These are phyloP conservation scores for Scomber scombrus DNA, from an alignment of 2,113 vertebrate species.

Conservation along the genomic window DNA sequence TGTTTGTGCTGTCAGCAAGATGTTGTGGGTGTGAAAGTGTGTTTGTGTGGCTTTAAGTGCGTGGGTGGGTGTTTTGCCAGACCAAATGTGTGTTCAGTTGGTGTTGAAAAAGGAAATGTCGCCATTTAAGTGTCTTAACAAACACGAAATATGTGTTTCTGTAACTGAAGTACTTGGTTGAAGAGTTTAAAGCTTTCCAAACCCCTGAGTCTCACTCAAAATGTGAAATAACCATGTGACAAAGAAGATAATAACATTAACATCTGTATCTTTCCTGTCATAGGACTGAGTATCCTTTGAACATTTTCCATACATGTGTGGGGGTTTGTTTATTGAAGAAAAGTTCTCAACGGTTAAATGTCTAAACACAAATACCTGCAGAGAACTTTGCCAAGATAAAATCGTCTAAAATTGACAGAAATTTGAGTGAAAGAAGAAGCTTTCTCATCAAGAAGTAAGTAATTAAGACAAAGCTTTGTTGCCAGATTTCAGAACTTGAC, in stretches of 20 bases:
- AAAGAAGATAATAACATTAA: background rate
- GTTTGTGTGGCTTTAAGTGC: background rate
- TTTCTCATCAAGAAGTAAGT: too few species aligned
- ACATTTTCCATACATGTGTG: too few species aligned
- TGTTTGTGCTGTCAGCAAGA: slow-evolving; percentile 65
- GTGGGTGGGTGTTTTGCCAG: slow-evolving; percentile 39
- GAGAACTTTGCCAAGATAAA: background rate
- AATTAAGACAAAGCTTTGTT: too few species aligned
- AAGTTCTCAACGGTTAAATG: too few species aligned
- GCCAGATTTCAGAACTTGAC: too few species aligned
- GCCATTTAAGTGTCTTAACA: background rate
- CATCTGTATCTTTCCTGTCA: background rate
- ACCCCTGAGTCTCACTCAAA: too few species aligned
- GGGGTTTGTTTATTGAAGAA: too few species aligned
- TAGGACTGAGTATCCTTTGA: too few species aligned
- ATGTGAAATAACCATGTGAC: background rate
- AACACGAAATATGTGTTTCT: background rate
- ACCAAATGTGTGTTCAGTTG: slow-evolving; percentile 29
- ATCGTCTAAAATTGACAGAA: background rate
- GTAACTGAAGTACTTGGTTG: too few species aligned
- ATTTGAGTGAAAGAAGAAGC: too few species aligned
- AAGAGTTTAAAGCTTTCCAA: background rate
- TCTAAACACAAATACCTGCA: background rate
- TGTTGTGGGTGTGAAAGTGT: slow-evolving; percentile 1
- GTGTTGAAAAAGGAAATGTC: slow-evolving; percentile 56